A percentile compares a stretch with the other conserved stretches of the same genome.
Evolutionary conservation across 2,888 invertebrate species (phyloP).

Genomic region (Hemicrepidius hirtus): DNA sequence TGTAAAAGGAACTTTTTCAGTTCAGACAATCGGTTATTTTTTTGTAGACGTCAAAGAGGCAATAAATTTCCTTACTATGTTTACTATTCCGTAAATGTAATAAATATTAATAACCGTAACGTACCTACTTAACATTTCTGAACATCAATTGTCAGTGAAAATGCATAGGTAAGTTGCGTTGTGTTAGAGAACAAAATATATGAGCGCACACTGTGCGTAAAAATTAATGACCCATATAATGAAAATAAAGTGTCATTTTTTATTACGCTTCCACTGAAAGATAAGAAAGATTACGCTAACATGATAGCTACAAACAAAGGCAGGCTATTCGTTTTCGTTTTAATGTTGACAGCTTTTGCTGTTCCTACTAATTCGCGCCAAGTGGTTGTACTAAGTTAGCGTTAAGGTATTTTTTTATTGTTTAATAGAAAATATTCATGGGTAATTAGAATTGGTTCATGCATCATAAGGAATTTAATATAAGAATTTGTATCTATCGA

Average conservation of each 20-base stretch:
- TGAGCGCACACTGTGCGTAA: slow-evolving; percentile 24
- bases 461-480: too few species aligned
- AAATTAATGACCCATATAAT: slow-evolving; percentile 37
- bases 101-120: slow-evolving; percentile 2
- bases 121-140: slow-evolving; percentile 20
- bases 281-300: slow-evolving; percentile 23
- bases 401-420: slow-evolving; percentile 8
- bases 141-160: slow-evolving; percentile 23
- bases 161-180: not conserved
- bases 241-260: slow-evolving; percentile 40
- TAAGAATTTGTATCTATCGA: too few species aligned
- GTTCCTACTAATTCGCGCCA: slow-evolving; percentile 10
- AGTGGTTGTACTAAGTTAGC: slow-evolving; percentile 18
- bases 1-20: too few species aligned
- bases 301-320: slow-evolving; percentile 31
- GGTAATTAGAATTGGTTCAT: too few species aligned
- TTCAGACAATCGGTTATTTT: too few species aligned
- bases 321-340: slow-evolving; percentile 11
- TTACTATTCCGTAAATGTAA: too few species aligned
- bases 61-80: too few species aligned
- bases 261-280: slow-evolving; percentile 24
- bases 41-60: too few species aligned
- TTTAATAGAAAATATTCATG: too few species aligned
- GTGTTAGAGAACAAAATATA: not conserved
- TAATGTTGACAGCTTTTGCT: slow-evolving; percentile 20